A percentile compares a stretch with the other conserved stretches of the same genome.
Conservation (phyloP, 2,113 vertebrate species). For the Xenopus tropicalis region UCB_Xtro_10.0 CM004446.2:134505001-134505500, state of each 20-base stretch:
- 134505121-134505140: no score
- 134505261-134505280: conserved; percentile 35
- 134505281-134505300: conserved; percentile 35
- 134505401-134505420: not conserved
- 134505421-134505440: conserved; percentile 12
- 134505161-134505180: no score
- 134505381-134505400: conserved; percentile 23
- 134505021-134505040: no score
- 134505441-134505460: conserved; percentile 28
- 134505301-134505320: conserved; percentile 26
- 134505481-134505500: conserved; percentile 19
- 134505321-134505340: conserved; percentile 20
- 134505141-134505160: no score
- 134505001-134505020: no score
- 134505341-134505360: conserved; percentile 24
- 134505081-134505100: no score
- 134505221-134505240: conserved; percentile 5
- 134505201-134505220: no score
- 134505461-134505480: conserved; percentile 16
- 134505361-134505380: conserved; percentile 25
- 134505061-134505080: no score
- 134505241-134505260: conserved; percentile 9
- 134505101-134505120: no score
- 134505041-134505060: no score
- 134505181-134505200: no score